Evolutionary conservation across 2,113 vertebrate species (phyloP).

Genomic region (Chaetodon auriga): DNA sequence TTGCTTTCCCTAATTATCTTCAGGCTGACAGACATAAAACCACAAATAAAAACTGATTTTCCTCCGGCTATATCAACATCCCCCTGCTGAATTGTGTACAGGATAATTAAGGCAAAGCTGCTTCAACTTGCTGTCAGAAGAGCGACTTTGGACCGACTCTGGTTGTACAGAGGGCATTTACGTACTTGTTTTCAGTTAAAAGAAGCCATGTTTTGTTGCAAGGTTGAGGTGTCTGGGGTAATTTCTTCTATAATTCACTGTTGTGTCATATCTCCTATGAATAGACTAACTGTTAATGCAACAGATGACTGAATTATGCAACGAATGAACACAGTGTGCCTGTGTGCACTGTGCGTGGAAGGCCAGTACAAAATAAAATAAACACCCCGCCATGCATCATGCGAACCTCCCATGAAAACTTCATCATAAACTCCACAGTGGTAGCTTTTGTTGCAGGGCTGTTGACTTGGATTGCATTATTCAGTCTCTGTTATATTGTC

Average conservation of each 20-base stretch:
- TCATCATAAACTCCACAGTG: background rate
- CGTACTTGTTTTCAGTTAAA: background rate
- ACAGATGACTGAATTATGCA: constrained; percentile 34
- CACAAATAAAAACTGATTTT: background rate
- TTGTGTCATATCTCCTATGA: constrained; percentile 25
- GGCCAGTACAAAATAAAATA: background rate
- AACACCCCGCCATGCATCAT: background rate
- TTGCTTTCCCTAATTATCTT: background rate
- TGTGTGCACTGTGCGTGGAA: background rate
- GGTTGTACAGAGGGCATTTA: background rate
- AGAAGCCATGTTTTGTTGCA: background rate
- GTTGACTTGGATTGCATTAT: background rate
- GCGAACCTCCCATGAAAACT: background rate
- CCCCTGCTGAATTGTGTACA: background rate
- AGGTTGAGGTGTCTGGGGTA: background rate
- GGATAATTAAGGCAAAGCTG: background rate
- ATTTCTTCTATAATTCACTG: background rate
- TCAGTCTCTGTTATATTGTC: background rate
- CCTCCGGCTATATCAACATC: background rate
- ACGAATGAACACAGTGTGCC: constrained; percentile 10
- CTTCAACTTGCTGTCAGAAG: background rate
- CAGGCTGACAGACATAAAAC: background rate
- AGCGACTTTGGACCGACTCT: background rate
- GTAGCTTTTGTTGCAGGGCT: background rate
- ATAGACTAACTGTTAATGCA: constrained; percentile 32